phyloP scores from a whole-genome alignment of 2,888 invertebrate species.

The Macropis europaea region DNA sequence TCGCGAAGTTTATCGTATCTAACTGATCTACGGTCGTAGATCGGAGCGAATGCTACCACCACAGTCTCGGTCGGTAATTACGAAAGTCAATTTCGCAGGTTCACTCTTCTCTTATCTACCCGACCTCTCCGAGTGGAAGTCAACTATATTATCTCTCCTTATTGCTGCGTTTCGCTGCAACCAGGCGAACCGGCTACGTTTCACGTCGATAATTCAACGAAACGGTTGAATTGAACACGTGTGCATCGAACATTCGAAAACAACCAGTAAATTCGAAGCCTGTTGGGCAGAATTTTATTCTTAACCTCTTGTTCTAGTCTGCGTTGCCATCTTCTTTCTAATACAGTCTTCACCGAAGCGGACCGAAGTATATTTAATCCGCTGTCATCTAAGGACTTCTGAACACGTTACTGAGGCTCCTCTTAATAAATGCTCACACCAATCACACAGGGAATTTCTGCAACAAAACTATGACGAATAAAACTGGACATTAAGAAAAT shows the following conservation, averaged over 20 bases:
- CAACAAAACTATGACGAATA: too few species aligned
- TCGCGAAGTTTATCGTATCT: conserved; percentile 26
- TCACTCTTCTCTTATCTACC: conserved; percentile 50
- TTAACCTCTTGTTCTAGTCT: too few species aligned
- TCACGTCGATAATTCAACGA: conserved; percentile 22
- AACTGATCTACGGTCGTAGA: conserved; percentile 26
- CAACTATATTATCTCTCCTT: conserved; percentile 48
- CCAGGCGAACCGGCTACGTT: not conserved
- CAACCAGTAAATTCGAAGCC: too few species aligned
- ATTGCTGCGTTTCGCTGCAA: conserved; percentile 25
- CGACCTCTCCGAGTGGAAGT: conserved; percentile 43
- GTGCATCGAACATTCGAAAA: not conserved
- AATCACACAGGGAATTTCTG: too few species aligned
- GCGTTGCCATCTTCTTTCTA: too few species aligned
- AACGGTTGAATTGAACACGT: not conserved
- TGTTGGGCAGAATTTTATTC: too few species aligned
- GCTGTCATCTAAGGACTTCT: too few species aligned
- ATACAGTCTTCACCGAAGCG: too few species aligned
- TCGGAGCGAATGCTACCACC: conserved; percentile 3
- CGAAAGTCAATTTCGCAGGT: conserved; percentile 49
- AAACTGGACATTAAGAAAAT: too few species aligned
- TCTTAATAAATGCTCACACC: too few species aligned
- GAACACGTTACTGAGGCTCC: too few species aligned
- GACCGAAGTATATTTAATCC: too few species aligned
- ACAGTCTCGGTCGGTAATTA: conserved; percentile 48